Percentiles rank a stretch among this genome's conserved stretches.
These are phyloP conservation scores for Campaea margaritaria DNA, from an alignment of 2,888 invertebrate genomes.

Conservation along the genomic window DNA sequence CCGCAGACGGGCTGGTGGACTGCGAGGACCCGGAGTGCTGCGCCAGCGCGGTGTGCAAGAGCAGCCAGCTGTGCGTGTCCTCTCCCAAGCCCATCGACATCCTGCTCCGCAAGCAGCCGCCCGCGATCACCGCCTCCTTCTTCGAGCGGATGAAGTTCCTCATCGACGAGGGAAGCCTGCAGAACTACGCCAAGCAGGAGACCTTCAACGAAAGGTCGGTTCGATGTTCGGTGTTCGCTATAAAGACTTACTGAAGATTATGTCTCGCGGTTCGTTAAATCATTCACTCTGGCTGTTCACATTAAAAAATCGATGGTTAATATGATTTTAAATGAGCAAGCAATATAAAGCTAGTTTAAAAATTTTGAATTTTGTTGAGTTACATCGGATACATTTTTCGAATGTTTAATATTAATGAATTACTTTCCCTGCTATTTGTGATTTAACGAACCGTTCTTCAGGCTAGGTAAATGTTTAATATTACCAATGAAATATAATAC, in stretches of 20 bases:
- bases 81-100: slow-evolving; percentile 98
- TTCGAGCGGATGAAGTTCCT: slow-evolving; percentile 99
- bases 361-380: neutral
- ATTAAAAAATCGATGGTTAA: neutral
- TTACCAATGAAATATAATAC: slow-evolving; percentile 41
- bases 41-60: slow-evolving; percentile 91
- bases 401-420: neutral
- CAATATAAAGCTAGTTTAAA: neutral
- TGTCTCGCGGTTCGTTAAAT: slow-evolving; percentile 35
- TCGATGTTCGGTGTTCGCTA: slow-evolving; percentile 68
- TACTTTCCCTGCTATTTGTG: neutral
- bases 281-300: slow-evolving; percentile 7
- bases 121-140: slow-evolving; percentile 98
- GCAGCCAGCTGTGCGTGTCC: slow-evolving; percentile 96
- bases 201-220: slow-evolving; percentile 99
- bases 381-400: neutral
- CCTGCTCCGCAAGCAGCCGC: slow-evolving; percentile 96
- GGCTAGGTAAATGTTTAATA: slow-evolving; percentile 25
- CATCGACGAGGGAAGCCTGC: slow-evolving; percentile 98
- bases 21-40: slow-evolving; percentile 99
- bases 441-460: slow-evolving; percentile 37
- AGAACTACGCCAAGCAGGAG: slow-evolving; percentile 97
- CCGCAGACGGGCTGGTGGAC: slow-evolving; percentile 96
- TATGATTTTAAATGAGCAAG: neutral
- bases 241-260: slow-evolving; percentile 5